Evolutionary conservation across 2,113 vertebrate species (phyloP).

Genomic region (Gila orcuttii): DNA sequence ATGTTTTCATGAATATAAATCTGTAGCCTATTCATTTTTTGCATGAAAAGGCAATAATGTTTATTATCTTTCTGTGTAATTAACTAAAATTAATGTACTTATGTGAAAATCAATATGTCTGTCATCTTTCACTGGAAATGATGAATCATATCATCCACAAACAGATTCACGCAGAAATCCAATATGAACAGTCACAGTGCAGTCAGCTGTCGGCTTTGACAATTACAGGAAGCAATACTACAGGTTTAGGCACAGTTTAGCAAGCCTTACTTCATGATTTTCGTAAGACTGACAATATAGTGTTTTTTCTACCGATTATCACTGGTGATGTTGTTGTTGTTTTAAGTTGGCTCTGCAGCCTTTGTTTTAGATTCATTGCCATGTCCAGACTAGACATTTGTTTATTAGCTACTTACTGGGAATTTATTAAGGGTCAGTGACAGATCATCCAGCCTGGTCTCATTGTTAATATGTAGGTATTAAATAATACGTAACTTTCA

Average conservation of each 20-base stretch:
- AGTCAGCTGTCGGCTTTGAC: not conserved
- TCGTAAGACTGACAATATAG: not conserved
- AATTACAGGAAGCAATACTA: not conserved
- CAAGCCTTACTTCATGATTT: not conserved
- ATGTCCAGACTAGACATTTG: slow-evolving; percentile 66
- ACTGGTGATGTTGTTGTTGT: too few relatives aligned
- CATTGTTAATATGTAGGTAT: too few relatives aligned
- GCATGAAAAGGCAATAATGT: slow-evolving; percentile 14
- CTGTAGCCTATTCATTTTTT: slow-evolving; percentile 2
- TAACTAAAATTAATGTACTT: slow-evolving; percentile 9
- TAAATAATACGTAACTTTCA: too few relatives aligned
- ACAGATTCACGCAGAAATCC: not conserved
- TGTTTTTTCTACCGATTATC: not conserved
- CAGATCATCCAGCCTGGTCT: not conserved
- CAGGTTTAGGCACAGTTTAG: not conserved
- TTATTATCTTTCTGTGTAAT: slow-evolving; percentile 13
- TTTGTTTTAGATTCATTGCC: slow-evolving; percentile 68
- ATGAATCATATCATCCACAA: slow-evolving; percentile 1
- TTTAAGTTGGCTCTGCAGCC: slow-evolving; percentile 58
- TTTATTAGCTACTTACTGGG: not conserved
- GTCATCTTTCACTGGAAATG: slow-evolving; percentile 9
- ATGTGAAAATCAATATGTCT: slow-evolving; percentile 5
- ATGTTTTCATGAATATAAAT: slow-evolving; percentile 9
- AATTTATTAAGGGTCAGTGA: not conserved
- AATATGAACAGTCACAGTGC: not conserved